Percentiles rank a stretch among this genome's conserved stretches.
Conservation (phyloP, 2,888 invertebrate species). For the Dastarcus helophoroides region DNA sequence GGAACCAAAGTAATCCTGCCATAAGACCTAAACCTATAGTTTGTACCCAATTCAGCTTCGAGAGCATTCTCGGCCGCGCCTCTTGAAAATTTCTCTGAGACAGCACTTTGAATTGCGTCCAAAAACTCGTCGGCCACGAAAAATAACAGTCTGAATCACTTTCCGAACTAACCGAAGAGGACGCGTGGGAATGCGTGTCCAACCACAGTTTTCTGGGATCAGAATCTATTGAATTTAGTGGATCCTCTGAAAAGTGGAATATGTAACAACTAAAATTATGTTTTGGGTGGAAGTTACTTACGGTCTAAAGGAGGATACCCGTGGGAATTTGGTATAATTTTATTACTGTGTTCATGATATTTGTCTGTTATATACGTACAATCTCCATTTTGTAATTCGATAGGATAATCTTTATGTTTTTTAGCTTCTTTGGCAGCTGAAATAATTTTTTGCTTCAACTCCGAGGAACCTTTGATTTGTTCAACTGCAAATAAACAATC, state of each 20-base stretch:
- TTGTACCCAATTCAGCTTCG: conserved; percentile 66
- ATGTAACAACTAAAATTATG: not conserved
- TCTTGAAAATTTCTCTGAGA: conserved; percentile 66
- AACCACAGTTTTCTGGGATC: conserved; percentile 57
- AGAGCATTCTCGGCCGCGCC: conserved; percentile 62
- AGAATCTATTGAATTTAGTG: conserved; percentile 40
- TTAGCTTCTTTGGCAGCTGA: conserved; percentile 51
- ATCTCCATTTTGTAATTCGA: conserved; percentile 39
- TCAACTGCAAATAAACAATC: conserved; percentile 46
- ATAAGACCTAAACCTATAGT: conserved; percentile 59
- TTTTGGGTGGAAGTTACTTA: conserved; percentile 20
- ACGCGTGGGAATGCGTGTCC: conserved; percentile 58
- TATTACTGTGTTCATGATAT: conserved; percentile 26
- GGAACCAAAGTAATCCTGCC: conserved; percentile 69
- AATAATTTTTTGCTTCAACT: conserved; percentile 55
- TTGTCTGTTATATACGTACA: conserved; percentile 32
- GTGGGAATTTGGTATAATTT: conserved; percentile 24
- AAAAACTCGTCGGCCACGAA: conserved; percentile 63
- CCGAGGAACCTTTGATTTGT: conserved; percentile 59
- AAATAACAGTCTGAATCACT: conserved; percentile 50
- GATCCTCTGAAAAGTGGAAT: conserved; percentile 35
- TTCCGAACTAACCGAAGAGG: conserved; percentile 50
- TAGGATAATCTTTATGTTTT: conserved; percentile 46
- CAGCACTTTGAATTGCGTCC: conserved; percentile 66
- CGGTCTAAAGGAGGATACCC: conserved; percentile 34